Conservation (phyloP, 2,888 invertebrate species). For the Phyllotreta cruciferae region DNA sequence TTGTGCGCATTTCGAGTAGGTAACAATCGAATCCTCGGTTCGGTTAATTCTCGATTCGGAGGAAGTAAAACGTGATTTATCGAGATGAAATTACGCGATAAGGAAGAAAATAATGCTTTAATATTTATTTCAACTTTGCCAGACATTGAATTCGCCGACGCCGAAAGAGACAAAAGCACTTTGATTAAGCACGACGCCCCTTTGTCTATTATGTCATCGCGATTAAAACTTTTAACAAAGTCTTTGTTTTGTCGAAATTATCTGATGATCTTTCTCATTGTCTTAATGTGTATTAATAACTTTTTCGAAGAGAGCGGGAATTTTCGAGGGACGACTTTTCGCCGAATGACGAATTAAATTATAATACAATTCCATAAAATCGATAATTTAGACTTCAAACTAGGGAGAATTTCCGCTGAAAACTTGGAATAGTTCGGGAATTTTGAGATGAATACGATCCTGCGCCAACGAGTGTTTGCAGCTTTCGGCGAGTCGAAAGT, state of each 20-base stretch:
- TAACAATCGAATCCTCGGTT: background rate
- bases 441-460: background rate
- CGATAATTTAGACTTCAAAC: background rate
- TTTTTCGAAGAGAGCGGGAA: constrained; percentile 16
- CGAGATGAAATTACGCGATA: constrained; percentile 13
- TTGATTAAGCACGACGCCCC: constrained; percentile 24
- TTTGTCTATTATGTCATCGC: constrained; percentile 24
- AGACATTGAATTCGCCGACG: constrained; percentile 11
- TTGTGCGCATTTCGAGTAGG: no score
- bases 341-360: no score
- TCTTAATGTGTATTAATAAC: constrained; percentile 23
- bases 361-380: no score
- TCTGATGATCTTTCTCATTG: constrained; percentile 27
- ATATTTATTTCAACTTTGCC: constrained; percentile 21
- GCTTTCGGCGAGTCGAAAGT: constrained; percentile 25
- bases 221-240: constrained; percentile 30
- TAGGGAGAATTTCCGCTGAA: background rate
- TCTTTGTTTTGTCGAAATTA: constrained; percentile 25
- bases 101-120: constrained; percentile 8
- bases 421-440: no score
- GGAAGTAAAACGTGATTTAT: constrained; percentile 15
- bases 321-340: no score
- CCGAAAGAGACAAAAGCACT: constrained; percentile 23
- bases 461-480: constrained; percentile 23
- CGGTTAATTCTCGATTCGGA: background rate